Percentiles rank a stretch among this genome's conserved stretches.
phyloP scores from a whole-genome alignment of 2,888 invertebrate genomes.

The Nephrotoma flavescens region DNA sequence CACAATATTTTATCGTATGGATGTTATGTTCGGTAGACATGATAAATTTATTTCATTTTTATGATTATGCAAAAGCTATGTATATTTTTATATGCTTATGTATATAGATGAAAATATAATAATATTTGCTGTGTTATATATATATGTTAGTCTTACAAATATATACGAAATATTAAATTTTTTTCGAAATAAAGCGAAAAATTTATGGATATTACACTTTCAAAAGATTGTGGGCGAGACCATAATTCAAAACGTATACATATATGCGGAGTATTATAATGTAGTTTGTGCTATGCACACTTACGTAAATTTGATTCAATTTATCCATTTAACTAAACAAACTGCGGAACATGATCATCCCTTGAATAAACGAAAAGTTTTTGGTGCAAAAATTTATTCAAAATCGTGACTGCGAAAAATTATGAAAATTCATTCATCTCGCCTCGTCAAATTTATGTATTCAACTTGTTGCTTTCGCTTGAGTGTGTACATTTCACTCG shows the following conservation, averaged over 20 bases:
- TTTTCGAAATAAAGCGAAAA: too few relatives aligned
- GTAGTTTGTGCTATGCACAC: too few relatives aligned
- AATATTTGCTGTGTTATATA: background rate
- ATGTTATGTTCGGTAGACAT: background rate
- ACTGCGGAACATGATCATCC: background rate
- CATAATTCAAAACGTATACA: background rate
- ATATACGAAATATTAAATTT: background rate
- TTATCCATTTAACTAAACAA: background rate
- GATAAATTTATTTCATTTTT: background rate
- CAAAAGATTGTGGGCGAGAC: background rate
- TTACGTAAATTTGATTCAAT: background rate
- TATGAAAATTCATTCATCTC: background rate
- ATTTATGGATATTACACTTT: background rate
- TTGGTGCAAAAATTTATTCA: background rate
- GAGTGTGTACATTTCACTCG: background rate
- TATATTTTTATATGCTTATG: background rate
- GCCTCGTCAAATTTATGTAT: background rate
- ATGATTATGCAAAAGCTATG: background rate
- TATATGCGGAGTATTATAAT: background rate
- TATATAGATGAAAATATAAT: background rate
- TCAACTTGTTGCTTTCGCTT: background rate
- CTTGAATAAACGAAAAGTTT: background rate
- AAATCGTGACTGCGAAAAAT: background rate
- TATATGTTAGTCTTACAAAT: background rate
- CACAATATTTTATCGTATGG: background rate